Evolutionary conservation across 2,797 vertebrate species (phyloP).

Genomic region (Peromyscus melanophrys): DNA sequence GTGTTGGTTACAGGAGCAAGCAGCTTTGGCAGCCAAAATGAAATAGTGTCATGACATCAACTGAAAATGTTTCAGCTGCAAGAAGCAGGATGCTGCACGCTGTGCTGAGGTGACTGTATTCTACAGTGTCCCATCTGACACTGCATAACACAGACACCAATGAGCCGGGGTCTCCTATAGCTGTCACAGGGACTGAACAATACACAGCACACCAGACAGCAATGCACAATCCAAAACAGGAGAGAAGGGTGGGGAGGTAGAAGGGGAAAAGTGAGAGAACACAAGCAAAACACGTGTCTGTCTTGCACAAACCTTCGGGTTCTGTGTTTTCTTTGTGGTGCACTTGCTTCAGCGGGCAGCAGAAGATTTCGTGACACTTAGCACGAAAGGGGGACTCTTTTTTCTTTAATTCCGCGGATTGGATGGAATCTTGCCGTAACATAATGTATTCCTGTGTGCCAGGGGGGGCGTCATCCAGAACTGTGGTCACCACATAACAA

Average conservation of each 20-base stretch:
- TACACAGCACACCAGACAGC: conserved; percentile 89
- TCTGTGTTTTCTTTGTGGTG: conserved; percentile 98
- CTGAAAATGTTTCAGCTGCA: conserved; percentile 86
- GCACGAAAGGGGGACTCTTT: conserved; percentile 99
- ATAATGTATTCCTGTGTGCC: conserved; percentile 99
- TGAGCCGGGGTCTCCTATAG: conserved; percentile 85
- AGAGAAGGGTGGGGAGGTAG: not conserved
- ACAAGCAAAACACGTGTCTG: conserved; percentile 93
- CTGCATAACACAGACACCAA: conserved; percentile 88
- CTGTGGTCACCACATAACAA: conserved; percentile 98
- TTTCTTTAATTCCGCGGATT: conserved; percentile 99
- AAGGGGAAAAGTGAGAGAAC: conserved; percentile 14
- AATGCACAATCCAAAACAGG: conserved; percentile 88
- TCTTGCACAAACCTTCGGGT: conserved; percentile 98
- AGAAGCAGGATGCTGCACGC: conserved; percentile 88
- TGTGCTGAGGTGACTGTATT: conserved; percentile 82
- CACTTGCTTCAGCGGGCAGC: conserved; percentile 99
- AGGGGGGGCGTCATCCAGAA: conserved; percentile 99
- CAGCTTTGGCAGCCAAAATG: conserved; percentile 89
- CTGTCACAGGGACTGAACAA: conserved; percentile 85
- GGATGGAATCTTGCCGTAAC: conserved; percentile 99
- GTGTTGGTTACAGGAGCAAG: conserved; percentile 88
- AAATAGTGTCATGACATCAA: conserved; percentile 86
- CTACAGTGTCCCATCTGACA: conserved; percentile 87
- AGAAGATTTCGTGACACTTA: conserved; percentile 99